Evolutionary conservation across 1,140 invertebrate genomes (phyloP), one percentile per base, ranked within the genome.

Genomic region (Scaptomyza graminum): DNA sequence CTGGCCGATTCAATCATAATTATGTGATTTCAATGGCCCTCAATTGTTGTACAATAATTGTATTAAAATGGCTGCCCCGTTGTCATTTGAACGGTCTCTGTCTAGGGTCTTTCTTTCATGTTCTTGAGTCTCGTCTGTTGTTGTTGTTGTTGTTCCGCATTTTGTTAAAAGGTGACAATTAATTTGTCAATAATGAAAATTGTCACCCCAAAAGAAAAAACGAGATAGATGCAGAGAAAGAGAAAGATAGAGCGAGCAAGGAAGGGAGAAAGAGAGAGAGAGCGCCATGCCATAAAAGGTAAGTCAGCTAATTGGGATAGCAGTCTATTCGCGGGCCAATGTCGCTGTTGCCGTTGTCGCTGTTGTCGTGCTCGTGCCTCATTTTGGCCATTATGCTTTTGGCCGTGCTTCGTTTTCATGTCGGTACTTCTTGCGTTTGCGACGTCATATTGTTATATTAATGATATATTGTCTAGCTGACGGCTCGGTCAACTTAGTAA

Each of bases 121-220:
- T 74, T 74, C 59, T 56, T 67, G 57, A 39, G 15, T 31, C 22
- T 13, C 9, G 16, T 70, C 50, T 25, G 15, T 28, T 9, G 5
- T 22, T 13, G 31, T 16, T 61, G 39, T n/a, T 37, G 54, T 34
- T 68, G 65, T 51, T 62, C 80, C 74, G 75, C 83, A 76, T 88
- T 87, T 87, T 87, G 83, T 87, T 87, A 82, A 87, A 87, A 87
- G 83, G 83, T 88, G 83, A 87, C 83, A 87, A 88, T 87, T 87
- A 87, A 87, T 87, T 87, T 87, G 83, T 87, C 83, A 82, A 87
- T 87, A 88, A 79, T 79, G 74, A 84, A 85, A 75, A 87, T 81
- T 78, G 81, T 81, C 78, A 75, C 63, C 73, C 28, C 28, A 31
- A 31, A 31, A 31, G 28, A 2, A 7, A 31, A 31, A 31, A 31